Percentiles rank a stretch among this genome's conserved stretches.
Conservation (phyloP, 2,113 vertebrate species). For the Marmota monax region DNA sequence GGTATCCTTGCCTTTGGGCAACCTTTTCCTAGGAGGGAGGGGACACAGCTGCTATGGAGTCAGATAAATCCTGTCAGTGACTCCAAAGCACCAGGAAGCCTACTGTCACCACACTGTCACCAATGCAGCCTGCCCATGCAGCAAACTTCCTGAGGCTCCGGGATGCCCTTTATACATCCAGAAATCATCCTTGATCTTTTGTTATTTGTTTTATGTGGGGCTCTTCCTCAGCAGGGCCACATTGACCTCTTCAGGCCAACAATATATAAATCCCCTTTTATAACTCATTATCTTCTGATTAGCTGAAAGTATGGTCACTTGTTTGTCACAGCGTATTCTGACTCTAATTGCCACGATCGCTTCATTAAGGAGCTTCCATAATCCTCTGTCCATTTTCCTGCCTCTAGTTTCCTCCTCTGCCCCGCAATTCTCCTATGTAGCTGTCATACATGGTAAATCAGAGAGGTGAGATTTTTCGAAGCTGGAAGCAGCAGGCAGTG, state of each 20-base stretch:
- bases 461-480: neutral
- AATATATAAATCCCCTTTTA: constrained; percentile 80
- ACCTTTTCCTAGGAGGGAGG: neutral
- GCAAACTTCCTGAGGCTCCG: neutral
- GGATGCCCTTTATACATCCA: neutral
- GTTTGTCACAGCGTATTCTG: neutral
- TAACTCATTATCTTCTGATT: constrained; percentile 71
- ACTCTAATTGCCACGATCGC: constrained; percentile 58
- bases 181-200: neutral
- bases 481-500: neutral
- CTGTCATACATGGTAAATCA: neutral
- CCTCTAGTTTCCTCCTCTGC: neutral
- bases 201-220: constrained; percentile 19
- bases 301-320: constrained; percentile 35
- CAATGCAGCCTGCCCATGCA: neutral
- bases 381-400: constrained; percentile 45
- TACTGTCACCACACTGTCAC: neutral
- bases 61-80: neutral
- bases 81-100: neutral
- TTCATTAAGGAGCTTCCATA: constrained; percentile 38
- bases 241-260: constrained; percentile 37
- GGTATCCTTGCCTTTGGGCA: neutral
- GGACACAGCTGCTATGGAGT: neutral
- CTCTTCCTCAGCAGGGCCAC: constrained; percentile 23
- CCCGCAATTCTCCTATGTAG: neutral